phyloP scores from a whole-genome alignment of 53 echinoderm and acorn worm genomes.

The Paracentrotus lividus region DNA sequence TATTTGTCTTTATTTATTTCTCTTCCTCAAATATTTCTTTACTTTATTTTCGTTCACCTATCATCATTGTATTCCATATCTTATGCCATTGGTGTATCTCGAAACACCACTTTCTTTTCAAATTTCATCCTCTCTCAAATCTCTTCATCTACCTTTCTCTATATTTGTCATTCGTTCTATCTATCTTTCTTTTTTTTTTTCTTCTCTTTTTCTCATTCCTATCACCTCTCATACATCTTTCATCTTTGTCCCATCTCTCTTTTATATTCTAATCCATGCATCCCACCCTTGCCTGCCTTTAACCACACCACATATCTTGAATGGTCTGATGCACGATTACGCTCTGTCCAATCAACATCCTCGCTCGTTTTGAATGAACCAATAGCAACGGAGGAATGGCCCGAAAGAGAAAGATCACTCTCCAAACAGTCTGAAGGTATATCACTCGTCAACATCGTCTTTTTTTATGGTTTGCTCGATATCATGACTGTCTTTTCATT shows the following conservation, averaged over 20 bases:
- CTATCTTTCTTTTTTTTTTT: background rate
- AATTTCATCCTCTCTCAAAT: background rate
- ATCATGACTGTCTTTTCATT: background rate
- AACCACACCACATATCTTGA: slow-evolving; percentile 22
- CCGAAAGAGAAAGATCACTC: slow-evolving; percentile 95
- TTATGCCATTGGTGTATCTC: too few relatives aligned
- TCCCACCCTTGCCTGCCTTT: slow-evolving; percentile 52
- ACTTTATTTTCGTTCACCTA: background rate
- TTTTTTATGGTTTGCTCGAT: background rate
- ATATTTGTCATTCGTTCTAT: background rate
- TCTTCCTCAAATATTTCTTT: background rate
- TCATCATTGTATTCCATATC: too few relatives aligned
- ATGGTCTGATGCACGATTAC: slow-evolving; percentile 43
- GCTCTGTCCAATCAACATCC: slow-evolving; percentile 60
- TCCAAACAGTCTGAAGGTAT: slow-evolving; percentile 97
- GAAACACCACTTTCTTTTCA: slow-evolving; percentile 19
- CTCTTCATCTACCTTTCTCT: background rate
- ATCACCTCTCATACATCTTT: background rate
- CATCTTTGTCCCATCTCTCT: background rate
- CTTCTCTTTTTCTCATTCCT: background rate
- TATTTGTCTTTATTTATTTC: background rate
- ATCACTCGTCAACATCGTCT: slow-evolving; percentile 18
- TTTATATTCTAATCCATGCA: slow-evolving; percentile 13
- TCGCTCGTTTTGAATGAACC: slow-evolving; percentile 46
- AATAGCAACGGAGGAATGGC: slow-evolving; percentile 92